Evolutionary conservation across 2,113 vertebrate genomes (phyloP), one percentile per base, ranked within the genome.

Genomic region (Phyllopteryx taeniolatus): DNA sequence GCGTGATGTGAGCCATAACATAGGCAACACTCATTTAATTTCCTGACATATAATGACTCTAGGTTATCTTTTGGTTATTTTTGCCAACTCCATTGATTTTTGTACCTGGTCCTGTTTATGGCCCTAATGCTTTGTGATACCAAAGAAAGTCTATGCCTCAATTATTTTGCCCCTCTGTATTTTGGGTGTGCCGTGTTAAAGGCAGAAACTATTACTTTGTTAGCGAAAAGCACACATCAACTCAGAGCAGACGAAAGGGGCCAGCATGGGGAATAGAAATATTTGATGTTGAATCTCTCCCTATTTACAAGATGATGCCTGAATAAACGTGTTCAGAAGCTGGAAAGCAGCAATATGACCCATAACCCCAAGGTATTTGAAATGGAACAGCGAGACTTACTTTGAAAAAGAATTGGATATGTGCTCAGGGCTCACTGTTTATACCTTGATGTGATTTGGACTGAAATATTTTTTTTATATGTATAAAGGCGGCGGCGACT

Each of bases 361-460:
- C 80, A 77, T 91, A 90, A 89, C 89, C 89, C 81, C 6, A 47
- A 85, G 86, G 83, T 88, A 84, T 91, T 89, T 91, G 87, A 90
- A 91, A 90, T 91, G 86, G 83, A 91, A 91, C 88, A 89, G 85
- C 83, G 77, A 82, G 83, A 86, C 83, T 88, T 85, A 79, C 83
- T 89, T 91, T 91, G 89, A 92, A 91, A 90, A 86, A 88, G 87
- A 90, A 91, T 87, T 83, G 76, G 78, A 81, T 79, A 86, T 90
- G 79, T 87, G 87, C 86, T 91, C 84, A 72, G 80, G 80, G 88
- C 86, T 85, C 80, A 79, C 82, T 88, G 88, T 91, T 88, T 91
- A 85, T 89, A 88, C 88, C 86, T 90, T 91, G 85, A 90, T 91
- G 88, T 87, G 86, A 91, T 91, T 90, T 91, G 85, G 87, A 87